Base-by-base conservation (phyloP, 2,113 vertebrate species). In the Charadrius vociferus region DNA sequence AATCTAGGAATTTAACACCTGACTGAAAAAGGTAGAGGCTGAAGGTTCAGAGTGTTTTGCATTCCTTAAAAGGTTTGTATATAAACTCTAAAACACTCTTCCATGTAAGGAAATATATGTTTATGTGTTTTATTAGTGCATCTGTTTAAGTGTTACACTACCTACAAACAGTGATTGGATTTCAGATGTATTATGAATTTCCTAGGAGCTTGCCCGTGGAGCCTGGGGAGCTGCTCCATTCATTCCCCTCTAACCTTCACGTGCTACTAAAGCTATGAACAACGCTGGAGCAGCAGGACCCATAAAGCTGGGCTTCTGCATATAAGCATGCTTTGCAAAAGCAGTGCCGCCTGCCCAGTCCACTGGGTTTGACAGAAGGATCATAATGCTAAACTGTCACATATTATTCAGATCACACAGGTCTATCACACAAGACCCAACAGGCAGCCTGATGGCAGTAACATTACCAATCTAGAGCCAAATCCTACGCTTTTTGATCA, bases 241-340 rank as follows among this genome's bases (percentile, higher is more conserved):
- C 45, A 47, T 37, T 77, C 4, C 3, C 3, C 16, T 65, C 30
- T 56, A 77, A 32, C 6, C 3, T 55, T 71, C 37, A 41, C 3
- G 7, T 27, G 39, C 6, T 3, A 37, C 20, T 61, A 47, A 36
- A 88, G 39, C 23, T 61, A 15, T 24, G 21, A 72, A 55, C 18
- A 85, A 11, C 12, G 29, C 11, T 53, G 45, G 84, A 84, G 34
- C 68, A 68, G 20, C 16, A 83, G 27, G 16, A 61, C 8, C 20
- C 0, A 0, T 8, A 45, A 30, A 5, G 4, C 9, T 45, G 34
- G 49, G 23, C 14, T 92, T 88, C 45, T 61, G 34, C 32, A 59
- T 3, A 1, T 14, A 79, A 14, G 3, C 1, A 1, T 68, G 11
- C 16, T 62, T 83, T 39, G 20, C 4, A 1, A 52, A 72, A 65